phyloP scores from a whole-genome alignment of 2,888 invertebrate genomes.

The Griposia aprilina region DNA sequence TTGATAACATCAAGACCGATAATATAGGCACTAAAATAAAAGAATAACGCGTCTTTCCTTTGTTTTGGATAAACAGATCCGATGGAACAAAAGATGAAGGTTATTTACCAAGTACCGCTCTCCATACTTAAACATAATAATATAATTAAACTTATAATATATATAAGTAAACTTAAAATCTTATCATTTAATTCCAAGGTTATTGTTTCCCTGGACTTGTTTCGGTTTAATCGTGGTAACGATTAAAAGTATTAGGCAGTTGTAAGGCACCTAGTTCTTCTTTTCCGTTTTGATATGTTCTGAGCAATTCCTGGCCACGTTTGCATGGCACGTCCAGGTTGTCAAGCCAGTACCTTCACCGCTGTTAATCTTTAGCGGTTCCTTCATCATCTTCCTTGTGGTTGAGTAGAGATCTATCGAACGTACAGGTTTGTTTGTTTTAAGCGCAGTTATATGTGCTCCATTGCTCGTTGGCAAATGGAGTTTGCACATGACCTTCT shows the following conservation, averaged over 20 bases:
- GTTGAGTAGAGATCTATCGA: background rate
- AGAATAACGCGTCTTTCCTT: background rate
- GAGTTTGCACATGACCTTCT: background rate
- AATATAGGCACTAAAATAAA: background rate
- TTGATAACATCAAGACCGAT: no score
- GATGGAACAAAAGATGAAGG: constrained; percentile 12
- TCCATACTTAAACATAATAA: no score
- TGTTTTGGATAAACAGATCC: background rate
- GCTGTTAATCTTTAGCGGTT: background rate
- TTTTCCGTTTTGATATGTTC: background rate
- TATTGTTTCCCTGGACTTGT: background rate
- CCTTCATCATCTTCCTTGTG: no score
- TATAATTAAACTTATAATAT: no score
- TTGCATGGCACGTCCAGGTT: background rate
- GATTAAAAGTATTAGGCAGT: background rate
- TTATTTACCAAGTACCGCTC: background rate
- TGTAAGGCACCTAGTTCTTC: background rate
- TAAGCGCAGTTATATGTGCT: background rate
- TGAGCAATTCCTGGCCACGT: background rate
- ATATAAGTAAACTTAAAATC: background rate
- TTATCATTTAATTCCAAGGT: background rate
- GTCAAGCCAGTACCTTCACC: background rate
- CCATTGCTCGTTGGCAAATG: background rate
- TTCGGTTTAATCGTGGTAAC: background rate
- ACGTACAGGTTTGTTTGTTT: background rate